Evolutionary conservation across 2,113 vertebrate genomes (phyloP).

Genomic region (Natator depressus): DNA sequence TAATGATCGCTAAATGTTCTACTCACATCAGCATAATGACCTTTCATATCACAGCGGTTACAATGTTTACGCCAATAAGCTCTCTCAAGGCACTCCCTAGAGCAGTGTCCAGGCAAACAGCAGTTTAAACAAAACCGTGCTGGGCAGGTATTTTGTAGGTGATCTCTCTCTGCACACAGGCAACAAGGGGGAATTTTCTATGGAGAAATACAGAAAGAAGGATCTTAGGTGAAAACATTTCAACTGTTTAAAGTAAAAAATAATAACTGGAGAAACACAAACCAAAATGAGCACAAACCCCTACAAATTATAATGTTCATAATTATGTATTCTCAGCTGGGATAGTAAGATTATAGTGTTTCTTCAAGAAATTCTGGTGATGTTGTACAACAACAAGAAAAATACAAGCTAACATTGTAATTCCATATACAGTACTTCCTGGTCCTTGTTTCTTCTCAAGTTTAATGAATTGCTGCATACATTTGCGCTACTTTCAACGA

Average conservation of each 20-base stretch:
- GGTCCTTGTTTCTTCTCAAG: background rate
- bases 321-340: background rate
- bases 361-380: background rate
- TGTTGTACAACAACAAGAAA: background rate
- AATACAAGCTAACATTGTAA: background rate
- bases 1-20: background rate
- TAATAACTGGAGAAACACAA: background rate
- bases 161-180: conserved; percentile 86
- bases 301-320: background rate
- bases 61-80: conserved; percentile 87
- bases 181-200: conserved; percentile 87
- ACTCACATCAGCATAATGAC: conserved; percentile 95
- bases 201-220: background rate
- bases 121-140: conserved; percentile 90
- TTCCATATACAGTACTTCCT: accelerated
- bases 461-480: background rate
- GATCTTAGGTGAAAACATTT: accelerated
- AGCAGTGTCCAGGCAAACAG: conserved; percentile 85
- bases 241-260: background rate
- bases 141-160: conserved; percentile 82
- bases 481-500: background rate
- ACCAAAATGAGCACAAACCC: background rate
- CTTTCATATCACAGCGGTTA: conserved; percentile 89
- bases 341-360: background rate
- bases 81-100: conserved; percentile 83